phyloP scores from a whole-genome alignment of 1,140 invertebrate genomes.

The Galleria mellonella region DNA sequence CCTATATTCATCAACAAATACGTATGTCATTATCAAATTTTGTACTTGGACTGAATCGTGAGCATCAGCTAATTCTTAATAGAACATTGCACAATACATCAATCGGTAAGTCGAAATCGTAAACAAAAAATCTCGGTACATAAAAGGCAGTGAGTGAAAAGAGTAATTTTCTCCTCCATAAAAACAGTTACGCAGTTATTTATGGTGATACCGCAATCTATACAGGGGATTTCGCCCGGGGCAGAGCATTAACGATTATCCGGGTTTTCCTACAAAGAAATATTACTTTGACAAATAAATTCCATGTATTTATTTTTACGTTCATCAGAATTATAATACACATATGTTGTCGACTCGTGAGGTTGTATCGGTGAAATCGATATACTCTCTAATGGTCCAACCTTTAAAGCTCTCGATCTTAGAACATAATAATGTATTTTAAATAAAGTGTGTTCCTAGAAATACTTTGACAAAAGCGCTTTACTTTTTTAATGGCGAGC shows the following conservation, averaged over 20 bases:
- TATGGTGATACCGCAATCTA: conserved; percentile 64
- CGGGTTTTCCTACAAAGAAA: conserved; percentile 50
- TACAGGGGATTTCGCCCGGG: conserved; percentile 53
- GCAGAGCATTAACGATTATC: conserved; percentile 60
- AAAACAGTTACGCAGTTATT: conserved; percentile 65
- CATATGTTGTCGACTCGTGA: too few relatives aligned
- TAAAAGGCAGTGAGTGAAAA: conserved; percentile 57
- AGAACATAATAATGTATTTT: too few relatives aligned
- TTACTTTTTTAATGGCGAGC: too few relatives aligned
- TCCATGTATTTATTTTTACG: conserved; percentile 33
- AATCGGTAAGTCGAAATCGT: conserved; percentile 18
- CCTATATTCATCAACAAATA: too few relatives aligned
- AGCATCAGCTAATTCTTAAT: too few relatives aligned
- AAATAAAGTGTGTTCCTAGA: too few relatives aligned
- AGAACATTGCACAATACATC: background rate
- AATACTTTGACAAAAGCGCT: too few relatives aligned
- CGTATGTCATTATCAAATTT: too few relatives aligned
- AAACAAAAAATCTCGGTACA: conserved; percentile 42
- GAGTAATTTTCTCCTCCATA: conserved; percentile 66
- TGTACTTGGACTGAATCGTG: too few relatives aligned
- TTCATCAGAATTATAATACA: conserved; percentile 16
- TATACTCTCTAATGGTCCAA: too few relatives aligned
- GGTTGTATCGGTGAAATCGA: too few relatives aligned
- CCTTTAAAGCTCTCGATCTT: too few relatives aligned
- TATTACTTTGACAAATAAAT: conserved; percentile 60